phyloP scores from a whole-genome alignment of 2,113 vertebrate genomes.

The Glaucidium brasilianum region DNA sequence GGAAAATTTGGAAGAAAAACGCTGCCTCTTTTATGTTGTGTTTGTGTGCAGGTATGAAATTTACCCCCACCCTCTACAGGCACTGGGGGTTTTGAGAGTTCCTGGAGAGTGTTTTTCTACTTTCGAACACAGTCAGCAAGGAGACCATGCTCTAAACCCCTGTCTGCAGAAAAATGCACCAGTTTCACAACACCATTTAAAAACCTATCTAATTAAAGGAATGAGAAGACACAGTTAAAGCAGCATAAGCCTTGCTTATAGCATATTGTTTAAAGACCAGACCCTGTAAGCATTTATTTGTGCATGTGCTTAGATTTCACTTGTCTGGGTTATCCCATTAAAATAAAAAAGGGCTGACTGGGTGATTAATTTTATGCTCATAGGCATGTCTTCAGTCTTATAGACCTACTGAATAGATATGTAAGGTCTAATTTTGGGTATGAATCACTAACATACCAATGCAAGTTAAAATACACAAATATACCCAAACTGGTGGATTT shows the following conservation, averaged over 20 bases:
- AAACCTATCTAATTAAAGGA: not conserved
- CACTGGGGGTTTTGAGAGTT: not conserved
- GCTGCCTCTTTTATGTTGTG: not conserved
- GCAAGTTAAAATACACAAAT: not conserved
- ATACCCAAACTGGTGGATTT: not conserved
- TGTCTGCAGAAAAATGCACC: not conserved
- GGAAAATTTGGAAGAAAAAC: not conserved
- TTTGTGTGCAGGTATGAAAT: not conserved
- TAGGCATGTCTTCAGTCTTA: not conserved
- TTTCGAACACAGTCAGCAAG: slow-evolving; percentile 2
- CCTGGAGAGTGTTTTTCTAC: not conserved
- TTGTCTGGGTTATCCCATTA: not conserved
- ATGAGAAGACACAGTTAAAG: slow-evolving; percentile 9
- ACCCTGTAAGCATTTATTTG: not conserved
- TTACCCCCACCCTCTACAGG: not conserved
- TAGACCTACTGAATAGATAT: not conserved
- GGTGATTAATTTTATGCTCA: not conserved
- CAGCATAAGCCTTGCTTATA: not conserved
- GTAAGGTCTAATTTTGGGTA: not conserved
- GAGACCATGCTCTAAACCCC: not conserved
- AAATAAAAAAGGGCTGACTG: not conserved
- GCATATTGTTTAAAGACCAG: not conserved
- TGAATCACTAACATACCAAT: not conserved
- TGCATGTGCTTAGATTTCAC: not conserved
- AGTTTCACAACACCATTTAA: not conserved